phyloP scores from a whole-genome alignment of 2,888 invertebrate genomes.

The Ochropleura plecta region DNA sequence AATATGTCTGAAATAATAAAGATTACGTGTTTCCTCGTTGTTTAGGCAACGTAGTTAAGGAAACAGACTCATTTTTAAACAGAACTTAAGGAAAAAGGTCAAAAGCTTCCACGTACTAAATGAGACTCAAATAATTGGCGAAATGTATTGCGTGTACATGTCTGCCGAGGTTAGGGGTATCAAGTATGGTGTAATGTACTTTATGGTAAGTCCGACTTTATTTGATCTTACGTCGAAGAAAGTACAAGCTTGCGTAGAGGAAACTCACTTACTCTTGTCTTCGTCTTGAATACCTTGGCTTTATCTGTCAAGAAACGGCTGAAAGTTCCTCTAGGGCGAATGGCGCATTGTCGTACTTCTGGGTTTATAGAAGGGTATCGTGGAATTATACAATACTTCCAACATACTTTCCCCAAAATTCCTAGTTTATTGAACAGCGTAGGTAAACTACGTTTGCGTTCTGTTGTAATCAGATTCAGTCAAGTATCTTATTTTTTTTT shows the following conservation, averaged over 20 bases:
- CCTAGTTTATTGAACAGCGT: background rate
- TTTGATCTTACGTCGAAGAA: background rate
- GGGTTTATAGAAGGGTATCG: background rate
- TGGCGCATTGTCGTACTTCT: background rate
- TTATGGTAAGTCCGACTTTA: background rate
- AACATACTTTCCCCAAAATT: background rate
- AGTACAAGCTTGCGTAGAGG: background rate
- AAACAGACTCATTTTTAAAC: background rate
- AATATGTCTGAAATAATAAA: slow-evolving; percentile 54
- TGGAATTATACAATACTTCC: background rate
- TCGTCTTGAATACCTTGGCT: background rate
- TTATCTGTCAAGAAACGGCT: background rate
- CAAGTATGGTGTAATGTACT: background rate
- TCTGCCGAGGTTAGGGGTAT: background rate
- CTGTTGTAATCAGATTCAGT: background rate
- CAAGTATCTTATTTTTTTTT: background rate
- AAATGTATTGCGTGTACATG: background rate
- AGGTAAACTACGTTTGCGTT: background rate
- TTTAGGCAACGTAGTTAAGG: background rate
- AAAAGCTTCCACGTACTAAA: background rate
- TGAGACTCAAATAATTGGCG: background rate
- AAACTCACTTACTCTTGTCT: background rate
- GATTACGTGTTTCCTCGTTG: slow-evolving; percentile 18
- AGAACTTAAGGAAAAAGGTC: background rate
- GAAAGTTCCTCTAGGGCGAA: background rate